Percentiles rank a stretch among this genome's conserved stretches.
Conservation (phyloP, 2,888 invertebrate genomes). For the Sabellastarte sp. region DNA sequence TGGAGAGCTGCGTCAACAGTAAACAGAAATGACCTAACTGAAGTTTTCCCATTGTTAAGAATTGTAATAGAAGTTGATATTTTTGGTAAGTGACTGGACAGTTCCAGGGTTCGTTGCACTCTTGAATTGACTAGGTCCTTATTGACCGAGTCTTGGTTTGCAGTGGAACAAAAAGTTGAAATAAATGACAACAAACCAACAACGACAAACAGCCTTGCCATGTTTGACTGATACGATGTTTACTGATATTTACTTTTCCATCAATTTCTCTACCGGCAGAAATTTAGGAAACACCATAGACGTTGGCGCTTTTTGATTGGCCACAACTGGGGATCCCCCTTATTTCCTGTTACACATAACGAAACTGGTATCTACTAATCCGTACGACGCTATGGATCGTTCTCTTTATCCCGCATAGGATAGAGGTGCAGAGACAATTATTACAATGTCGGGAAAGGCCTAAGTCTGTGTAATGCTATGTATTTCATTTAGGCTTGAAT, state of each 20-base stretch:
- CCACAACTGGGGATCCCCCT: conserved; percentile 5
- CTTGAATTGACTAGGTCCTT: conserved; percentile 63
- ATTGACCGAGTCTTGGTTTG: background rate
- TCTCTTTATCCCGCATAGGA: too few species aligned
- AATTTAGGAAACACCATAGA: too few species aligned
- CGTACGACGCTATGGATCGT: too few species aligned
- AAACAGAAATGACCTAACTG: conserved; percentile 72
- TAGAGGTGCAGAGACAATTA: too few species aligned
- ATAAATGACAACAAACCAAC: conserved; percentile 9
- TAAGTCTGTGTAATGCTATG: too few species aligned
- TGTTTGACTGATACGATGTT: conserved; percentile 16
- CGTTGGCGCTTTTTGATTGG: too few species aligned
- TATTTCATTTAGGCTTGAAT: too few species aligned
- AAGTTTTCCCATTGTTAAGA: conserved; percentile 77
- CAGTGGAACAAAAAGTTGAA: conserved; percentile 32
- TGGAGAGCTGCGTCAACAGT: conserved; percentile 69
- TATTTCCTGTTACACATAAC: too few species aligned
- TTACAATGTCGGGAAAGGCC: too few species aligned
- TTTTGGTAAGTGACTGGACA: conserved; percentile 85
- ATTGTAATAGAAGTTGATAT: conserved; percentile 75
- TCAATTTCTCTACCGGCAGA: too few species aligned
- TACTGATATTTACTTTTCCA: conserved; percentile 17
- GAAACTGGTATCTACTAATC: too few species aligned
- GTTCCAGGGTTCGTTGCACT: conserved; percentile 82
- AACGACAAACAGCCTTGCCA: conserved; percentile 8